Base-by-base conservation (phyloP, 2,888 invertebrate genomes). In the Coleophora flavipennella region DNA sequence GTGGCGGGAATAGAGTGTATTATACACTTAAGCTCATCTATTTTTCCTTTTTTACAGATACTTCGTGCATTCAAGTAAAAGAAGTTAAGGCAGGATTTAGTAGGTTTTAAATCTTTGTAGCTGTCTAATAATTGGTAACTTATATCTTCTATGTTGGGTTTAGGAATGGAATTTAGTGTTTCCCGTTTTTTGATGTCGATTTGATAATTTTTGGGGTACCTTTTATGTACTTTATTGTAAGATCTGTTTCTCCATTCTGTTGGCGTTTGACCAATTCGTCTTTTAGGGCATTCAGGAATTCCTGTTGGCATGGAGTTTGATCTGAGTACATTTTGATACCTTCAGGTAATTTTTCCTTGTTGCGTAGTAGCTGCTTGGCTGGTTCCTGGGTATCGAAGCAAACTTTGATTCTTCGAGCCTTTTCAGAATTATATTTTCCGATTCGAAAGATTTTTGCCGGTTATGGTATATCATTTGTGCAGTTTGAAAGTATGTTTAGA, bases 241-340 rank as follows among this genome's bases (percentile, higher is more conserved):
- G 25, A 25, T 39, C 32, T 10, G 3, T 14, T 35, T 46, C 44
- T 7, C 46, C 46, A 3, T 36, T 26, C 8, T 31, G 33, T 28
- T 13, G 13, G 3, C 46, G 38, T 11, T n/a, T n/a, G 6, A 13
- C 34, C 13, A 48, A 26, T 35, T 49, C 49, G 1, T 42, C 36
- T 31, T 38, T 46, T n/a, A 46, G n/a, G 7, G 12, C 10, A 13
- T 33, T 31, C n/a, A 49, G 10, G 13, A 36, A 36, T 8, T 36
- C 37, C 26, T 36, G 32, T 31, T 48, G 48, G 6, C 29, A n/a
- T 13, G 40, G 44, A 1, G 48, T 48, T 33, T 45, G 39, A n/a
- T 48, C 45, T 1, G 29, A 29, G n/a, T 29, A 29, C n/a, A 29
- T 9, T n/a, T 32, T 43, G 8, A 35, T 9, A 29, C 28, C 20